phyloP scores from a whole-genome alignment of 2,113 vertebrate genomes.

The Microtus oregoni region DNA sequence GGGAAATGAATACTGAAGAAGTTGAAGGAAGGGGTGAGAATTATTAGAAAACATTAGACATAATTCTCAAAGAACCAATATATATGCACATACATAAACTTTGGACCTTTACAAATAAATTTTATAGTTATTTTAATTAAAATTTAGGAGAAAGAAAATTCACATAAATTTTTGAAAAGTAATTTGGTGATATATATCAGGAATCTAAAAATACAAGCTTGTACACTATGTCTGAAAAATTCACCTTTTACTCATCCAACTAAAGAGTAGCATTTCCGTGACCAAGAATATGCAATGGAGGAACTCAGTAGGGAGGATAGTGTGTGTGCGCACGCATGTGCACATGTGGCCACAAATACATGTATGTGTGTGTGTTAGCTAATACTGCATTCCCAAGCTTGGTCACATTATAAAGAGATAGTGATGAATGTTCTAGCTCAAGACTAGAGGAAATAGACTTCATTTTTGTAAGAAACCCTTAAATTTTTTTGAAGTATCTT shows the following conservation, averaged over 20 bases:
- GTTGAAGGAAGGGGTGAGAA: not conserved
- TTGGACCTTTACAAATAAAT: not conserved
- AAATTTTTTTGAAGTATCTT: slow-evolving; percentile 13
- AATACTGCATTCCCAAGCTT: not conserved
- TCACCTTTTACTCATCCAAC: not conserved
- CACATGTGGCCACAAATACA: too few species aligned
- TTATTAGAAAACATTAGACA: not conserved
- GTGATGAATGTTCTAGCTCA: not conserved
- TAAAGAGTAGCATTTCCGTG: too few species aligned
- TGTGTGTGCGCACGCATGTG: rapidly evolving
- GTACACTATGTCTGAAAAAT: not conserved
- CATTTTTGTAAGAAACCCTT: not conserved
- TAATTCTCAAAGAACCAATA: not conserved
- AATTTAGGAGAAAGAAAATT: not conserved
- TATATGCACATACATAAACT: not conserved
- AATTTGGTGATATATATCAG: not conserved
- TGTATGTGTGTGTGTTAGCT: not conserved
- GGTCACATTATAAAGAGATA: not conserved
- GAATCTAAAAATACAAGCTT: not conserved
- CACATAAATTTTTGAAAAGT: not conserved
- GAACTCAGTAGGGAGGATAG: not conserved
- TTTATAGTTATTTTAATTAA: slow-evolving; percentile 46
- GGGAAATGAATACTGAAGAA: not conserved
- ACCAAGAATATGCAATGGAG: not conserved
- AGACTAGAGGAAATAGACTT: not conserved